Conservation (phyloP, 1,140 invertebrate genomes). For the Aphis craccivora region DNA sequence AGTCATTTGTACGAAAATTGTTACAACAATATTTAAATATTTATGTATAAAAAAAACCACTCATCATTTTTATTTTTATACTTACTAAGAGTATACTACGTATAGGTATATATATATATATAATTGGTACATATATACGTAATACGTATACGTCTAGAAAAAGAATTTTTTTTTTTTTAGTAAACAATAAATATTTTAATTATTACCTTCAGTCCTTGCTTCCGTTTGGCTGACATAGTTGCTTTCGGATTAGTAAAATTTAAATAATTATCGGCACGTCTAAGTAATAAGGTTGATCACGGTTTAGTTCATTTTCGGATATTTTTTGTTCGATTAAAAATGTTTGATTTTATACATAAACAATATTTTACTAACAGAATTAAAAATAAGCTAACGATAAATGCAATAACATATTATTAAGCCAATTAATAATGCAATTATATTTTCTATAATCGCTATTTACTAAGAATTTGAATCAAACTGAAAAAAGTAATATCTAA, state of each 20-base stretch:
- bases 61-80: background rate
- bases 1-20: background rate
- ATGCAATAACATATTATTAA: background rate
- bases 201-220: conserved; percentile 46
- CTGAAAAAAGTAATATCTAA: background rate
- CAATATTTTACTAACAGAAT: background rate
- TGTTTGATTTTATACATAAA: background rate
- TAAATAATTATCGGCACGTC: background rate
- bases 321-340: background rate
- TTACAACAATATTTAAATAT: background rate
- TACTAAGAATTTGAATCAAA: background rate
- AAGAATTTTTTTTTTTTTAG: background rate
- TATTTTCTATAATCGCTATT: background rate
- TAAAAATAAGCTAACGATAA: background rate
- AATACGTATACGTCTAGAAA: background rate
- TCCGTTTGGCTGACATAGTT: conserved; percentile 41
- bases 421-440: background rate
- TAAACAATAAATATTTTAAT: background rate
- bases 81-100: background rate
- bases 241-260: background rate
- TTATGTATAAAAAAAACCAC: background rate
- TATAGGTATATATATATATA: background rate
- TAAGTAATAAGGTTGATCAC: background rate
- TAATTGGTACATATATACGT: too few species aligned
- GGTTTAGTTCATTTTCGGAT: background rate